Evolutionary conservation across 2,113 vertebrate genomes (phyloP).

Genomic region (Poeciliopsis prolifica): DNA sequence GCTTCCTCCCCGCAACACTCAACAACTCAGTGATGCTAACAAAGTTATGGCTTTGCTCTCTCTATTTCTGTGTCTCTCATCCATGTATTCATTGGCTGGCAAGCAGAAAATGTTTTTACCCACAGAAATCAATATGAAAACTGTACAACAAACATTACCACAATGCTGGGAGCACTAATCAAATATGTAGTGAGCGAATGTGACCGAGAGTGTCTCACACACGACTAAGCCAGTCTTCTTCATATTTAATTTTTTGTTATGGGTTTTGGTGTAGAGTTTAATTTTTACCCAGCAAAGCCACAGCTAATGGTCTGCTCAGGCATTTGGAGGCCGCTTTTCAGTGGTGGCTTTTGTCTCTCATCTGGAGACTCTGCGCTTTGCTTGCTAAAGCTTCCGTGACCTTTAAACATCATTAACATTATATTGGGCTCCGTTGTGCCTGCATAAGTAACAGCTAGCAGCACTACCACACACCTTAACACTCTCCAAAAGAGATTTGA

Average conservation of each 20-base stretch:
- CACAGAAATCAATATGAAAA: constrained; percentile 39
- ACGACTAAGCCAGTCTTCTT: not conserved
- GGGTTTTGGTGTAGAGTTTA: constrained; percentile 1
- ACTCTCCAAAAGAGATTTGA: constrained; percentile 25
- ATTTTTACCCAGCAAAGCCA: constrained; percentile 9
- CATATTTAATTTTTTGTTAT: not conserved
- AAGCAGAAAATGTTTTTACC: constrained; percentile 31
- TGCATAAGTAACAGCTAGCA: constrained; percentile 40
- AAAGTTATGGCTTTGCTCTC: constrained; percentile 12
- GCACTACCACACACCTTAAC: constrained; percentile 28
- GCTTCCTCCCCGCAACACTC: constrained; percentile 22
- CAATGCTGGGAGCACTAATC: constrained; percentile 26
- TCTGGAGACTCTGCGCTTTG: constrained; percentile 9
- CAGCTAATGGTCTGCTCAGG: constrained; percentile 4
- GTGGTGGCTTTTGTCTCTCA: constrained; percentile 9
- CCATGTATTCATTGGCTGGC: constrained; percentile 16
- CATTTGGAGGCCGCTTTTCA: constrained; percentile 12
- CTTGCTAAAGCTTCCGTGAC: constrained; percentile 59
- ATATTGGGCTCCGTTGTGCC: constrained; percentile 33
- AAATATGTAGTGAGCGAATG: constrained; percentile 23
- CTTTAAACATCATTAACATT: constrained; percentile 71
- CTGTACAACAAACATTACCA: constrained; percentile 15
- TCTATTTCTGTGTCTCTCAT: not conserved
- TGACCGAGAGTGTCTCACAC: not conserved
- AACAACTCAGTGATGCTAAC: constrained; percentile 27